Evolutionary conservation across 2,113 vertebrate species (phyloP), one percentile per base, ranked within the genome.

Genomic region (Paratilapia polleni): DNA sequence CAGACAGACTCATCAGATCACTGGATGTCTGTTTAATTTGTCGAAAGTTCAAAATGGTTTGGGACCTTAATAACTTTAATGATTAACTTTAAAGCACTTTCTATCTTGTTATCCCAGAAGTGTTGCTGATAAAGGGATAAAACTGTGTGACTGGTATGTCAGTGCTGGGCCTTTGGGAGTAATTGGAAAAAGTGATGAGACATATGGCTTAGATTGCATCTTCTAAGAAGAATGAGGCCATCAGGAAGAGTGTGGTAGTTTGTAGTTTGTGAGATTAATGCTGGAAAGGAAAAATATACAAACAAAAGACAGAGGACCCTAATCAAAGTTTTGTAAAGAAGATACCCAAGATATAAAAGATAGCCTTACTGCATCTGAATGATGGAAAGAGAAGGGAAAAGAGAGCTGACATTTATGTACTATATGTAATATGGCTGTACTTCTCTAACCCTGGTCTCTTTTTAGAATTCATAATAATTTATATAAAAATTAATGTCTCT

Each of bases 171-270:
- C 38, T 83, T 66, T 59, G 79, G 61, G 80, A 60, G 61, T 61
- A 61, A 83, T 60, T 79, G 20, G 76, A 49, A 77, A 54, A n/a
- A 82, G 68, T 34, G 57, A 68, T 49, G 24, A 54, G 75, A 87
- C 36, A 14, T 11, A 4, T 43, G 24, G 36, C 49, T 62, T 43
- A 43, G 88, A 90, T 60, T 78, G 22, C 61, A 82, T 86, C 89
- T 75, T 87, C 15, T 61, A 49, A 80, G 81, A 84, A 76, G 28
- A 75, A 89, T 79, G 28, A 47, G 77, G 70, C 80, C 58, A 76
- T 89, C 28, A 49, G 38, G 36, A n/a, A 22, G 59, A 82, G 9
- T 36, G 57, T 79, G 54, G 58, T 24, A 70, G n/a, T n/a, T n/a
- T n/a, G n/a, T 26, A 82, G 26, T 73, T 47, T 1, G 15, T 28